phyloP scores from a whole-genome alignment of 35 echinoderm and acorn worm genomes.

The Anneissia japonica region DNA sequence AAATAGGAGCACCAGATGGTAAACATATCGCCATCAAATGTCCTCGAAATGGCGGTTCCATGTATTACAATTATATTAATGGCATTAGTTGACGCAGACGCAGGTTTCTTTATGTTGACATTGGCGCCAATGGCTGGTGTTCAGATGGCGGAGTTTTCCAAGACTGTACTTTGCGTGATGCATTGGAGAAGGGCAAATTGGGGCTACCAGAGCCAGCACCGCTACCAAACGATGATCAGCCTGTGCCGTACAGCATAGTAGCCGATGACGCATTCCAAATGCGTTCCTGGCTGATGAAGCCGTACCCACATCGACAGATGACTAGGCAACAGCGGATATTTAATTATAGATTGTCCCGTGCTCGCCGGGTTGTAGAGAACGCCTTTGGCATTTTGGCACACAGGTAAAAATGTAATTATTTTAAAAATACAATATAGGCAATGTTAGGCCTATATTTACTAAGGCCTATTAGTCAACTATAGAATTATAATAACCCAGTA shows the following conservation, averaged over 20 bases:
- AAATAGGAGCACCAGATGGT: no score
- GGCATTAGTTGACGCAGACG: no score
- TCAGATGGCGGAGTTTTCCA: not conserved
- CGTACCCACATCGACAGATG: constrained; percentile 7
- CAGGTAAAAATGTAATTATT: no score
- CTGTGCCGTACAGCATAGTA: not conserved
- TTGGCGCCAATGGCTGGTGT: not conserved
- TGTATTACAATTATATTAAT: no score
- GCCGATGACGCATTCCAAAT: constrained; percentile 28
- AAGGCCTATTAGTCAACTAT: no score
- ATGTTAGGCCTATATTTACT: no score
- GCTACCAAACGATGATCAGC: not conserved
- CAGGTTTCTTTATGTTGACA: no score
- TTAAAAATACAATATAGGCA: no score
- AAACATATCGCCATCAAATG: no score
- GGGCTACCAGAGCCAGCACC: constrained; percentile 19
- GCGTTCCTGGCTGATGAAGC: constrained; percentile 26
- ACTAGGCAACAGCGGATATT: constrained; percentile 18
- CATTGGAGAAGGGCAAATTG: not conserved
- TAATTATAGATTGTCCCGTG: constrained; percentile 47
- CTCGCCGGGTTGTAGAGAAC: constrained; percentile 44
- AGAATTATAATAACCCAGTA: no score
- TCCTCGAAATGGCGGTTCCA: no score
- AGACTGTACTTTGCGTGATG: not conserved
- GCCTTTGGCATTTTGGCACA: constrained; percentile 54